Conservation (phyloP, 1,140 invertebrate genomes). For the Lucilia sericata region DNA sequence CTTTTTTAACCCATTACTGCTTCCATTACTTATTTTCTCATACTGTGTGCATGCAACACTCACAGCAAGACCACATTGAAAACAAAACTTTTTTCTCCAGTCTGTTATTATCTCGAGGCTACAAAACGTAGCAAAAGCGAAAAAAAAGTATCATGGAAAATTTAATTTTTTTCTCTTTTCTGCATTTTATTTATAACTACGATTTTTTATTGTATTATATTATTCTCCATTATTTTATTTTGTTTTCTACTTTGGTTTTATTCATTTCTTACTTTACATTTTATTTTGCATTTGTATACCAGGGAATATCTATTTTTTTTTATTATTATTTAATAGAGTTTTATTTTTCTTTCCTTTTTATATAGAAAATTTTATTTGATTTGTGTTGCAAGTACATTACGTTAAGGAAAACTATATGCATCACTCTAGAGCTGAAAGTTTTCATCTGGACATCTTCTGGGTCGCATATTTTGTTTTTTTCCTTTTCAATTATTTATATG, state of each 20-base stretch:
- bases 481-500: constrained; percentile 1
- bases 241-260: constrained; percentile 27
- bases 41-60: not conserved
- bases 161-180: constrained; percentile 29
- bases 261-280: constrained; percentile 3
- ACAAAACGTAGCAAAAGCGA: not conserved
- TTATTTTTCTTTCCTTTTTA: constrained; percentile 25
- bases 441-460: not conserved
- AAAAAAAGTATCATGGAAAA: constrained; percentile 19
- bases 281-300: constrained; percentile 5
- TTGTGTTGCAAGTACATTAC: too few species aligned
- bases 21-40: not conserved
- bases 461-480: not conserved
- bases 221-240: constrained; percentile 28
- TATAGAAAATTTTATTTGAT: too few species aligned
- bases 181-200: not conserved
- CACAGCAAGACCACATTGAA: not conserved
- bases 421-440: not conserved
- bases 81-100: not conserved
- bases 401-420: too few species aligned
- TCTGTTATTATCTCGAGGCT: constrained; percentile 15
- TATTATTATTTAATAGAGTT: constrained; percentile 34
- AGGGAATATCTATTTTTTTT: not conserved
- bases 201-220: constrained; percentile 30
- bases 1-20: not conserved